Evolutionary conservation across 2,888 invertebrate genomes (phyloP).

Genomic region (Sceliomorpha sp.): DNA sequence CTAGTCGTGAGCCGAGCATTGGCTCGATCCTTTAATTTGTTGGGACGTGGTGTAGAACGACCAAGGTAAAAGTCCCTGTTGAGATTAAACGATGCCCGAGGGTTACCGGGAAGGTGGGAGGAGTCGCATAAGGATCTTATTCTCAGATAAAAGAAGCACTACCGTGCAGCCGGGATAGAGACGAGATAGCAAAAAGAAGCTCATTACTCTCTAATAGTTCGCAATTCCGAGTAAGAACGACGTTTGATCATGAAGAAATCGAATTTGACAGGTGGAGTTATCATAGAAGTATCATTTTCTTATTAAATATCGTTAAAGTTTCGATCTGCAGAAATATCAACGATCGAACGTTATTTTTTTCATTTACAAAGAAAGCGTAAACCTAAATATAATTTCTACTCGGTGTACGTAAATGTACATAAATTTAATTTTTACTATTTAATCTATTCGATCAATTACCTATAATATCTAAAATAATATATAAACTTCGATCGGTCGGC

Average conservation of each 20-base stretch:
- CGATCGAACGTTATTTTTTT: too few relatives aligned
- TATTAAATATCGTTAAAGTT: constrained; percentile 59
- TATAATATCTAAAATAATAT: too few relatives aligned
- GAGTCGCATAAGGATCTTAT: constrained; percentile 68
- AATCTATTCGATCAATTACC: too few relatives aligned
- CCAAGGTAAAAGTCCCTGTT: constrained; percentile 53
- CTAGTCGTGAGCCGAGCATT: constrained; percentile 55
- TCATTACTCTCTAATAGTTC: constrained; percentile 75
- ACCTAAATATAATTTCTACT: too few relatives aligned
- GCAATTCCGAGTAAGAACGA: constrained; percentile 57
- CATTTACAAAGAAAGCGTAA: too few relatives aligned
- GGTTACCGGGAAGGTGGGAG: constrained; percentile 67
- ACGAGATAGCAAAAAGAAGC: constrained; percentile 64
- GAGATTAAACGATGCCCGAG: constrained; percentile 67
- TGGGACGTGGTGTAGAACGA: constrained; percentile 61
- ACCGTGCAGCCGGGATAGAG: constrained; percentile 70
- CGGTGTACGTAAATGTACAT: neutral
- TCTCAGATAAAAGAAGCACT: constrained; percentile 70
- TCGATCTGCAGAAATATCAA: too few relatives aligned
- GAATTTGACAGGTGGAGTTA: constrained; percentile 61
- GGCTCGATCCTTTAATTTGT: constrained; percentile 63
- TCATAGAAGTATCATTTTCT: constrained; percentile 57
- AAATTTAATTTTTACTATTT: constrained; percentile 1
- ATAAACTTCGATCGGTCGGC: constrained; percentile 19
- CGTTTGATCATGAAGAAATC: constrained; percentile 67